Percentiles rank a stretch among this genome's conserved stretches.
These are phyloP conservation scores for Omphaloscelis lunosa DNA, from an alignment of 2,888 invertebrate species.

Conservation along the genomic window DNA sequence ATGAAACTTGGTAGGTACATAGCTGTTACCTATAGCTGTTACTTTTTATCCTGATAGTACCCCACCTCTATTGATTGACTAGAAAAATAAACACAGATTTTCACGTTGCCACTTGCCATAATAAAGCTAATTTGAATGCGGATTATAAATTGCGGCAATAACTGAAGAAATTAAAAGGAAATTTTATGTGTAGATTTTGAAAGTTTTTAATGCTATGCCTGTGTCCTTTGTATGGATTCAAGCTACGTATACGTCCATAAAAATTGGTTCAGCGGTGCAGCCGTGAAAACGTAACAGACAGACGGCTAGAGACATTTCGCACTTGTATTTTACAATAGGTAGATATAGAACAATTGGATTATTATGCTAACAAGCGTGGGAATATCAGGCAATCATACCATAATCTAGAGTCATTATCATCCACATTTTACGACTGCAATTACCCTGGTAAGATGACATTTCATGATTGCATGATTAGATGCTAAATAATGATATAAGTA, in stretches of 20 bases:
- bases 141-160: slow-evolving; percentile 1
- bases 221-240: not conserved
- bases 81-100: not conserved
- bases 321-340: not conserved
- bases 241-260: not conserved
- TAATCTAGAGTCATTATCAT: not conserved
- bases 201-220: not conserved
- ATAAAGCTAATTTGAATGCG: not conserved
- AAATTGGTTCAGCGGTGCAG: not conserved
- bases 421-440: slow-evolving; percentile 17
- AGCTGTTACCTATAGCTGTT: too few relatives aligned
- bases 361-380: slow-evolving; percentile 5
- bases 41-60: too few relatives aligned
- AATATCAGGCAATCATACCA: not conserved
- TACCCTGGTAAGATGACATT: not conserved
- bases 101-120: not conserved
- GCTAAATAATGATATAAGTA: not conserved
- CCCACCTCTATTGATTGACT: too few relatives aligned
- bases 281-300: too few relatives aligned
- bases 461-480: not conserved
- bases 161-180: not conserved
- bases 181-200: not conserved
- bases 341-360: not conserved
- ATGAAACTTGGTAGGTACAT: too few relatives aligned
- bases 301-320: not conserved